A percentile compares a stretch with the other conserved stretches of the same genome.
Evolutionary conservation across 2,888 invertebrate species (phyloP).

Genomic region (Zelleria hepariella): DNA sequence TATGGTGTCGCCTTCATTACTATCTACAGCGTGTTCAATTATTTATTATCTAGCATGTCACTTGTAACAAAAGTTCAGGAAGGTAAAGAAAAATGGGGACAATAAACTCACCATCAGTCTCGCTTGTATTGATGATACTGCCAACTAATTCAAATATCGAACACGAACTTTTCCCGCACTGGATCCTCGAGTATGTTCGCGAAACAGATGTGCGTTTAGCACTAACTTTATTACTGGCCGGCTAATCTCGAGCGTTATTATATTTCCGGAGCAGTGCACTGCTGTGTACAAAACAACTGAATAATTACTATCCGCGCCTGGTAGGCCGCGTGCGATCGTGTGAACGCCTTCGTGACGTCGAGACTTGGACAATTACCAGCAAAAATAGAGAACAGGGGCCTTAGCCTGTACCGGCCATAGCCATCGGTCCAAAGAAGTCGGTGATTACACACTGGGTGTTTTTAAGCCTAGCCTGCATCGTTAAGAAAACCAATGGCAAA

Average conservation of each 20-base stretch:
- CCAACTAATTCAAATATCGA: not conserved
- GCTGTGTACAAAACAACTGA: conserved; percentile 48
- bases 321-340: conserved; percentile 30
- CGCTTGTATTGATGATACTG: not conserved
- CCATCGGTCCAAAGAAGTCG: no score
- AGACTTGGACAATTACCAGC: conserved; percentile 61
- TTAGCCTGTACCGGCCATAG: no score
- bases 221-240: conserved; percentile 22
- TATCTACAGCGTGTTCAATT: not conserved
- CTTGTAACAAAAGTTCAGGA: not conserved
- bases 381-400: conserved; percentile 59
- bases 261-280: conserved; percentile 40
- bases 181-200: not conserved
- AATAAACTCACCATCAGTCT: not conserved
- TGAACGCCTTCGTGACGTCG: conserved; percentile 40
- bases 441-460: no score
- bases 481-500: no score
- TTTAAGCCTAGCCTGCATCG: no score
- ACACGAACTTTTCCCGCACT: not conserved
- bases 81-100: not conserved
- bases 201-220: not conserved
- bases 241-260: conserved; percentile 37
- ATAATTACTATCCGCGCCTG: conserved; percentile 51
- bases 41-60: not conserved
- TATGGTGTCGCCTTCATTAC: not conserved